A percentile compares a stretch with the other conserved stretches of the same genome.
Evolutionary conservation across 1,140 invertebrate species (phyloP).

Genomic region (Brachionus rubens): DNA sequence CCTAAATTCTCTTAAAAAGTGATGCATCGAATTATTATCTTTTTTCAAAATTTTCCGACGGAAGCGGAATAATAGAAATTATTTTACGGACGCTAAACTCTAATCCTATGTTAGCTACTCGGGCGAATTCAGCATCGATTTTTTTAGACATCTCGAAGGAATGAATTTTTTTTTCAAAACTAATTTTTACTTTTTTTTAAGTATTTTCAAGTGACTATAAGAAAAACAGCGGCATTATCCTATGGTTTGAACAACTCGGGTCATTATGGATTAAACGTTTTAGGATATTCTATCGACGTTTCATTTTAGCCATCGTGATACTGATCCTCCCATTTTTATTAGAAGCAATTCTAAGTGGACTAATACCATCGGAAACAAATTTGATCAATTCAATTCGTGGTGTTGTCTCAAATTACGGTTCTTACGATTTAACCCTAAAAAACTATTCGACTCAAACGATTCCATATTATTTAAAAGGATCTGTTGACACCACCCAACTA

Average conservation of each 20-base stretch:
- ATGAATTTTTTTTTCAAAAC: too few relatives aligned
- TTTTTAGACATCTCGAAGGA: too few relatives aligned
- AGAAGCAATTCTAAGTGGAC: not conserved
- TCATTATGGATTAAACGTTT: slow-evolving; percentile 27
- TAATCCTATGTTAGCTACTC: too few relatives aligned
- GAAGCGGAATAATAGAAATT: too few relatives aligned
- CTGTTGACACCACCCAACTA: not conserved
- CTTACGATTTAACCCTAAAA: slow-evolving; percentile 1
- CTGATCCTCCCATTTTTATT: slow-evolving; percentile 9
- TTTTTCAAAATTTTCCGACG: too few relatives aligned
- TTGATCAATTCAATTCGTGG: slow-evolving; percentile 41
- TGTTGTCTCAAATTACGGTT: not conserved
- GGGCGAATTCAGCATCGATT: too few relatives aligned
- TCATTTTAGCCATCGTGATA: slow-evolving; percentile 22
- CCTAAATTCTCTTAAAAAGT: too few relatives aligned
- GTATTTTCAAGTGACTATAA: slow-evolving; percentile 26
- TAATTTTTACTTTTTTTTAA: not conserved
- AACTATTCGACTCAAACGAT: slow-evolving; percentile 19
- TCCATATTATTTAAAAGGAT: slow-evolving; percentile 17
- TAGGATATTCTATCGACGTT: slow-evolving; percentile 21
- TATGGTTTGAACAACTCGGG: slow-evolving; percentile 13
- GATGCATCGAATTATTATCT: too few relatives aligned
- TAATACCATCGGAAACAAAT: slow-evolving; percentile 42
- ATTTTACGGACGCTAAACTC: too few relatives aligned
- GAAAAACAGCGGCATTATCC: not conserved